phyloP scores from a whole-genome alignment of 1,140 invertebrate genomes.

The Papilio dardanus region DNA sequence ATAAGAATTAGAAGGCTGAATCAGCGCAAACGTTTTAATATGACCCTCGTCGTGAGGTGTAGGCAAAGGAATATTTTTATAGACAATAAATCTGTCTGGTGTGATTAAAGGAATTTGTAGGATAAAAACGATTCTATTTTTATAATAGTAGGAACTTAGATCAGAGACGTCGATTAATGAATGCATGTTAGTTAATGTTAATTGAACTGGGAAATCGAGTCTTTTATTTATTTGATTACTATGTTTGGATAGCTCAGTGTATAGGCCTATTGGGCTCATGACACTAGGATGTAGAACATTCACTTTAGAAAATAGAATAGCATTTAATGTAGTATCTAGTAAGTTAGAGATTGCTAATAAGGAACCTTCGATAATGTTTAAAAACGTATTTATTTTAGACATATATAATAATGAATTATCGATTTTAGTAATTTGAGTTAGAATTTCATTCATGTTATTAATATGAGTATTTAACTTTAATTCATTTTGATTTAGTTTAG shows the following conservation, averaged over 20 bases:
- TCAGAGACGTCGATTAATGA: too few relatives aligned
- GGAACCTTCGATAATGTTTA: constrained; percentile 43
- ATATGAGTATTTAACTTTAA: constrained; percentile 42
- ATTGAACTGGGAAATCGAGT: too few relatives aligned
- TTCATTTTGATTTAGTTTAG: too few relatives aligned
- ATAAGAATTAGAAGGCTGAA: too few relatives aligned
- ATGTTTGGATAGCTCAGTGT: constrained; percentile 43
- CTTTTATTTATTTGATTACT: constrained; percentile 38
- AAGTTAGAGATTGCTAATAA: constrained; percentile 41
- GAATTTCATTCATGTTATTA: constrained; percentile 37
- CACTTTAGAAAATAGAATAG: constrained; percentile 44
- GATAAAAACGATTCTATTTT: too few relatives aligned
- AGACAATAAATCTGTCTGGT: too few relatives aligned
- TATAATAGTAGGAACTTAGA: too few relatives aligned
- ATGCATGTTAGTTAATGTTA: too few relatives aligned
- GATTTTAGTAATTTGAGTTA: constrained; percentile 34
- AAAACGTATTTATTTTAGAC: background rate
- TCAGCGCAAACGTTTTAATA: too few relatives aligned
- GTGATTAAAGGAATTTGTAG: too few relatives aligned
- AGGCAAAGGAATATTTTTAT: too few relatives aligned
- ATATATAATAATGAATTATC: constrained; percentile 27
- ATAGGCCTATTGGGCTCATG: constrained; percentile 42
- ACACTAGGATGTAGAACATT: constrained; percentile 47
- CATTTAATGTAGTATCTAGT: constrained; percentile 41
- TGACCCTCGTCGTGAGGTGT: too few relatives aligned